These are phyloP conservation scores for Dendroctonus ponderosae DNA, from an alignment of 1,140 invertebrate species.

Conservation along the genomic window DNA sequence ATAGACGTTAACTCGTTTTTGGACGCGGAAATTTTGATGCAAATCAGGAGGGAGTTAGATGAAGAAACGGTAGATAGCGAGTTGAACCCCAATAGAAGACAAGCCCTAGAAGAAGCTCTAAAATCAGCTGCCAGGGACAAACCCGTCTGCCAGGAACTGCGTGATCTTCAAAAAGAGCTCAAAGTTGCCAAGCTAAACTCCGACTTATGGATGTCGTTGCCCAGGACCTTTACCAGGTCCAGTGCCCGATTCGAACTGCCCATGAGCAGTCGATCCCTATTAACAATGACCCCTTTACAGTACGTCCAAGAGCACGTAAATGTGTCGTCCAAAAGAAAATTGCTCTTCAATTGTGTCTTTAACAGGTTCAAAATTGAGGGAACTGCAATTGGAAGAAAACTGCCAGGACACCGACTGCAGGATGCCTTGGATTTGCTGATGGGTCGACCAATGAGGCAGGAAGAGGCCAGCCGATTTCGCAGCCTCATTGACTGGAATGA, in stretches of 20 bases:
- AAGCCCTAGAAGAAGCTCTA: constrained; percentile 64
- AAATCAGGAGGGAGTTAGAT: constrained; percentile 64
- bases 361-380: constrained; percentile 53
- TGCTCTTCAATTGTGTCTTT: constrained; percentile 60
- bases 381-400: constrained; percentile 46
- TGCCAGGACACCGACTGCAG: constrained; percentile 51
- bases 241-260: constrained; percentile 65
- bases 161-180: constrained; percentile 81
- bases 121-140: constrained; percentile 53
- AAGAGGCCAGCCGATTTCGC: constrained; percentile 53
- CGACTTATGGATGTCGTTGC: constrained; percentile 59
- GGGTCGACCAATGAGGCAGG: constrained; percentile 56
- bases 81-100: constrained; percentile 59
- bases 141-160: constrained; percentile 93
- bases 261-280: constrained; percentile 58
- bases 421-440: constrained; percentile 62
- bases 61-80: constrained; percentile 66
- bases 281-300: constrained; percentile 58
- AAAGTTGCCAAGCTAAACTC: constrained; percentile 50
- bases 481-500: constrained; percentile 55
- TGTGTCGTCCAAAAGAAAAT: constrained; percentile 61
- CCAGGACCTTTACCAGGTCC: constrained; percentile 62
- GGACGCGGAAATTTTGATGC: constrained; percentile 62
- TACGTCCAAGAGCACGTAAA: constrained; percentile 62
- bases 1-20: constrained; percentile 49